phyloP scores from a whole-genome alignment of 2,888 invertebrate genomes.

The Zygaena filipendulae region DNA sequence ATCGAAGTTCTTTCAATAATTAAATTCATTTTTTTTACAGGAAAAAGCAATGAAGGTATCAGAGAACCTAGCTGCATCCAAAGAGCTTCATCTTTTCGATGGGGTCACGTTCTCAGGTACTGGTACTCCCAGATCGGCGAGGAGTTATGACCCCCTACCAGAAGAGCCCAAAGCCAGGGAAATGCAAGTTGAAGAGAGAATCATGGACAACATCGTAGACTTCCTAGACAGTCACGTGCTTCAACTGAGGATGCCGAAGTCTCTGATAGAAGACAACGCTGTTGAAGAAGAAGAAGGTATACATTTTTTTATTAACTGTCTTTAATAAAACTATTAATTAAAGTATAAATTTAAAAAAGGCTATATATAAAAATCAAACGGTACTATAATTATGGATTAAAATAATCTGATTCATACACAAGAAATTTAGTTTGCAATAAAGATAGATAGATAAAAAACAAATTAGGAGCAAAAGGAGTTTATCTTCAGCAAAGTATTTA shows the following conservation, averaged over 20 bases:
- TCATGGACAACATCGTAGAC: conserved; percentile 54
- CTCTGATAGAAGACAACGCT: conserved; percentile 51
- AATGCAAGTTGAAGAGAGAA: conserved; percentile 49
- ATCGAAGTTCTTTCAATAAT: no score
- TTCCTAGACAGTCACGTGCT: conserved; percentile 53
- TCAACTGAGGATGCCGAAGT: conserved; percentile 55
- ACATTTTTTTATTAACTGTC: conserved; percentile 16
- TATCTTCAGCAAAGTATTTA: no score
- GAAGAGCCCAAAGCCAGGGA: conserved; percentile 54
- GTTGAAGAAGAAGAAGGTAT: conserved; percentile 58
- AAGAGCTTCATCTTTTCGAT: conserved; percentile 45
- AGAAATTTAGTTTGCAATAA: no score
- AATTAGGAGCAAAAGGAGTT: no score
- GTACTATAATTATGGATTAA: no score
- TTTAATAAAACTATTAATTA: no score
- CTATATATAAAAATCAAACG: no score
- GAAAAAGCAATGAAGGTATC: conserved; percentile 60
- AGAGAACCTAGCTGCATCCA: conserved; percentile 52
- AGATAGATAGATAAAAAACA: no score
- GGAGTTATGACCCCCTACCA: conserved; percentile 52
- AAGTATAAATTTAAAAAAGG: no score
- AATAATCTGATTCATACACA: no score
- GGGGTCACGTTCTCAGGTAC: conserved; percentile 50
- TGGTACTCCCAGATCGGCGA: conserved; percentile 48
- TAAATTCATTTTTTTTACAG: conserved; percentile 29